Percentiles rank a stretch among this genome's conserved stretches.
These are phyloP conservation scores for Phoenoteleia sp. DNA, from an alignment of 2,888 invertebrate genomes.

Conservation along the genomic window DNA sequence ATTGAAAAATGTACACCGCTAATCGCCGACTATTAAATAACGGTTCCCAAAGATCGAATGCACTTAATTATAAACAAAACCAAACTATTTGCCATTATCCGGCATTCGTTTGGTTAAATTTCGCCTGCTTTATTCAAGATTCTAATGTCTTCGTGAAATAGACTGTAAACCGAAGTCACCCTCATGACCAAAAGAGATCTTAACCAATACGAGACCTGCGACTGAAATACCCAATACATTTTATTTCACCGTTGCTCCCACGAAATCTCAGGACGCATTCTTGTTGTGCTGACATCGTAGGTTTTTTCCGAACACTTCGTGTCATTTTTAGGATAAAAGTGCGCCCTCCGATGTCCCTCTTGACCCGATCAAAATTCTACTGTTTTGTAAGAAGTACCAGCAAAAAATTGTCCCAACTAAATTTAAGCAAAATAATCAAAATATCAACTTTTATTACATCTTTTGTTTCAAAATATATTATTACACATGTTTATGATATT, in stretches of 20 bases:
- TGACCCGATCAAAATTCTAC: conserved; percentile 46
- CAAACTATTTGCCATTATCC: background rate
- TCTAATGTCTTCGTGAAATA: conserved; percentile 58
- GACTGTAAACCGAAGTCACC: conserved; percentile 69
- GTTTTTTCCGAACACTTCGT: conserved; percentile 71
- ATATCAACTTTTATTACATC: no score
- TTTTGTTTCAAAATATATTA: no score
- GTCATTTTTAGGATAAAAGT: conserved; percentile 48
- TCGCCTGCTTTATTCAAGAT: conserved; percentile 30
- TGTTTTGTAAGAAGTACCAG: conserved; percentile 2
- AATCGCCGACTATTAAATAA: conserved; percentile 36
- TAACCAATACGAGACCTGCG: conserved; percentile 79
- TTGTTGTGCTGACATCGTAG: conserved; percentile 79
- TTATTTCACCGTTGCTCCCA: conserved; percentile 81
- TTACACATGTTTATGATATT: no score
- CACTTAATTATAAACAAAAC: conserved; percentile 32
- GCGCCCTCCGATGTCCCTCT: conserved; percentile 45
- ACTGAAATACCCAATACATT: conserved; percentile 84
- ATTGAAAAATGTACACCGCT: conserved; percentile 42
- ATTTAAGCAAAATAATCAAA: no score
- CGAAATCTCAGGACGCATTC: conserved; percentile 77
- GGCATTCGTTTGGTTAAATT: conserved; percentile 19
- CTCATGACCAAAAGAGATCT: conserved; percentile 65
- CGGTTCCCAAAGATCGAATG: conserved; percentile 31
- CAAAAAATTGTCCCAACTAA: background rate